Base-by-base conservation (phyloP, 2,888 invertebrate genomes). In the Tiphia femorata region DNA sequence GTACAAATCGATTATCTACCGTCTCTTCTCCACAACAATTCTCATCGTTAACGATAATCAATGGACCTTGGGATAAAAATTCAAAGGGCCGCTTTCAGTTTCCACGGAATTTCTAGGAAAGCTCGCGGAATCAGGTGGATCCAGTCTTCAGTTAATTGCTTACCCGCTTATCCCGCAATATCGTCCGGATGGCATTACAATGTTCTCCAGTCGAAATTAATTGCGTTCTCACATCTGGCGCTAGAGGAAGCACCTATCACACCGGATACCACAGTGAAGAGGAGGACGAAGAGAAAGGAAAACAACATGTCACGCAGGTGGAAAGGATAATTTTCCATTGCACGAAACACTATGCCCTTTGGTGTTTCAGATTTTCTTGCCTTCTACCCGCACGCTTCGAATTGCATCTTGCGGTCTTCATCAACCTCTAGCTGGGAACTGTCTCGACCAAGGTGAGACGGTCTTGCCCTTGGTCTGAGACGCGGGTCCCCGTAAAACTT, bases 81-180 rank as follows among this genome's bases (percentile, higher is more conserved):
- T 49, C 46, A 42, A 41, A 50, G 49, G 38, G 46, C 44, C 35
- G 52, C 49, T 17, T 56, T 48, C 40, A 49, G 29, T 27, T n/a
- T n/a, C n/a, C n/a, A n/a, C n/a, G n/a, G n/a, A n/a, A n/a, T n/a
- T n/a, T n/a, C n/a, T n/a, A n/a, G n/a, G n/a, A n/a, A n/a, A n/a
- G n/a, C n/a, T n/a, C n/a, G n/a, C n/a, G n/a, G 58, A 66, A 66
- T 69, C 61, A 62, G 69, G 64, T 60, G 61, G 71, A 75, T 77
- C 68, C 76, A 77, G 77, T 78, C 77, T 71, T 72, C 71, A 69
- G 75, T 75, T 78, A 78, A 78, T 78, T 78, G 75, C 71, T 76
- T 69, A 68, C 66, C 70, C 70, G 70, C 65, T 60, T 63, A 65
- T 57, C 44, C 59, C 59, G 62, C 70, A 75, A 78, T 76, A 76